These are phyloP conservation scores for Salminus brasiliensis DNA, from an alignment of 2,113 vertebrate species.

Conservation along the genomic window DNA sequence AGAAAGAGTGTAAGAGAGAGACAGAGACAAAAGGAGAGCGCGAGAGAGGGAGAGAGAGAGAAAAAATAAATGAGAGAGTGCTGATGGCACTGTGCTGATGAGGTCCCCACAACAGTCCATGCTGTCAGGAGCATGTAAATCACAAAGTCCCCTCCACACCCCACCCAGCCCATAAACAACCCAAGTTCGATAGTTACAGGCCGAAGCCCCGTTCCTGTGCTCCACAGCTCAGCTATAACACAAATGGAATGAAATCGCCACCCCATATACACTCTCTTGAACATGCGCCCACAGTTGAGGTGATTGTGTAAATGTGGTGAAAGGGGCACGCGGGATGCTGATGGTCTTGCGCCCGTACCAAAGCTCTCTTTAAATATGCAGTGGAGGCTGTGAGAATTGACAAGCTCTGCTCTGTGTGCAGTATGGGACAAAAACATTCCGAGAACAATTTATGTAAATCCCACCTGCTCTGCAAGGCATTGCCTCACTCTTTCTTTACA, in stretches of 20 bases:
- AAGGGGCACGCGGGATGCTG: slow-evolving; percentile 58
- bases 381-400: slow-evolving; percentile 34
- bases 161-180: slow-evolving; percentile 58
- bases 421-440: slow-evolving; percentile 68
- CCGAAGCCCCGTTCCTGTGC: slow-evolving; percentile 35
- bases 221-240: slow-evolving; percentile 54
- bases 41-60: slow-evolving; percentile 8
- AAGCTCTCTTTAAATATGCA: slow-evolving; percentile 56
- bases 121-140: slow-evolving; percentile 69
- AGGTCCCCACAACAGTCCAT: slow-evolving; percentile 67
- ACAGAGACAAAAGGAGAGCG: slow-evolving; percentile 5
- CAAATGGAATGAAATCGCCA: slow-evolving; percentile 54
- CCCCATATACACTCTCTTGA: slow-evolving; percentile 39
- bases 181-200: slow-evolving; percentile 65
- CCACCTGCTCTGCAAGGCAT: slow-evolving; percentile 69
- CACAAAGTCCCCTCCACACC: slow-evolving; percentile 46
- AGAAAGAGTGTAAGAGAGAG: slow-evolving; percentile 1
- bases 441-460: slow-evolving; percentile 81
- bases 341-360: slow-evolving; percentile 52
- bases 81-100: slow-evolving; percentile 50
- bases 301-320: slow-evolving; percentile 18
- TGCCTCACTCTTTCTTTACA: slow-evolving; percentile 79
- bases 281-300: slow-evolving; percentile 12
- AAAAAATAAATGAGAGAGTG: slow-evolving; percentile 2
- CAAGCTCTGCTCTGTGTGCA: slow-evolving; percentile 58